Percentiles rank a stretch among this genome's conserved stretches.
These are phyloP conservation scores for Scaptomyza pallida DNA, from an alignment of 1,140 invertebrate species.

Conservation along the genomic window DNA sequence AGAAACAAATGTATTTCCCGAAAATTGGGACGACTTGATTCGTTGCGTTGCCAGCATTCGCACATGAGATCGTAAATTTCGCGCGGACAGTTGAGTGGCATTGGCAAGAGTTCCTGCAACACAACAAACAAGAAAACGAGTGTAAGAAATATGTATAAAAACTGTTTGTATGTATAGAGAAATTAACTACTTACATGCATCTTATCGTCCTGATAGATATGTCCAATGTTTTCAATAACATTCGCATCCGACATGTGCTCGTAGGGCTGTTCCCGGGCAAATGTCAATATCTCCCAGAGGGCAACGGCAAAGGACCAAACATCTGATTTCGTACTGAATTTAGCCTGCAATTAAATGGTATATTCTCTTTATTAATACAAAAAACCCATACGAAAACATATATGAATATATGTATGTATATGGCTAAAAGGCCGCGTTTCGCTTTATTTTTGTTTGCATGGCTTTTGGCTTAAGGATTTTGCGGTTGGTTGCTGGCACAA, in stretches of 20 bases:
- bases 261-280: constrained; percentile 92
- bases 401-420: not conserved
- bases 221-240: constrained; percentile 91
- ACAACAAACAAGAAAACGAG: not conserved
- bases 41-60: constrained; percentile 96
- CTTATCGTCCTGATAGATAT: constrained; percentile 88
- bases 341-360: constrained; percentile 86
- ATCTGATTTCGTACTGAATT: constrained; percentile 93
- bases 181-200: constrained; percentile 83
- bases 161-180: no score
- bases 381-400: constrained; percentile 9
- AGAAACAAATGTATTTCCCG: constrained; percentile 95
- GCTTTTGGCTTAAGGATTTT: constrained; percentile 65
- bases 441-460: constrained; percentile 49
- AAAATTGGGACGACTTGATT: constrained; percentile 93
- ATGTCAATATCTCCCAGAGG: constrained; percentile 95
- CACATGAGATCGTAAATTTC: constrained; percentile 97
- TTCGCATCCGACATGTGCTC: constrained; percentile 91
- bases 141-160: not conserved
- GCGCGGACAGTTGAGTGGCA: constrained; percentile 93
- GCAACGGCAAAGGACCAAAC: constrained; percentile 96
- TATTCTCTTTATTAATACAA: constrained; percentile 17
- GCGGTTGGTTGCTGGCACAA: constrained; percentile 36
- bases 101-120: constrained; percentile 87
- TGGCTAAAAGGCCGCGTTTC: constrained; percentile 41